Evolutionary conservation across 2,797 vertebrate species (phyloP), one percentile per base, ranked within the genome.

Genomic region (Benthosema pterotum): DNA sequence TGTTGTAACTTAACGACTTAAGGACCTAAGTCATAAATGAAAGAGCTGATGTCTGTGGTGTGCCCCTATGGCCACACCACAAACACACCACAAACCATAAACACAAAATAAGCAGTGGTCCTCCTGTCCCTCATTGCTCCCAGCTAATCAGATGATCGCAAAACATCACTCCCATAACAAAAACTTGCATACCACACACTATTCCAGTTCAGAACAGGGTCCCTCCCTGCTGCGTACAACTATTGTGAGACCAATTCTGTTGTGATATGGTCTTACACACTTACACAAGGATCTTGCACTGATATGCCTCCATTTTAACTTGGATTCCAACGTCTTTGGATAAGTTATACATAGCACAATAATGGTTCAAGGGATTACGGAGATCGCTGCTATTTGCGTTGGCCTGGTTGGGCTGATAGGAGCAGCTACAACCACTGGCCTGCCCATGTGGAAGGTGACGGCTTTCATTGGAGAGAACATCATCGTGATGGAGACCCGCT

Each of bases 401-500:
- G 73, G 94, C 2, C 79, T 94, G 1, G 16, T 94, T 0, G 96
- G 96, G 25, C 80, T 95, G 83, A 80, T 95, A 0, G 96, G 96
- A 0, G 94, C 90, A 0, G 72, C 95, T 1, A 92, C 95, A 3
- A 89, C 94, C 2, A 96, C 96, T 0, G 92, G 95, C 16, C 81
- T 99, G 94, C 97, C 98, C 0, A 98, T 97, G 85, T 99, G 97
- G 97, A 93, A 92, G 69, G 94, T 98, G 63, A 98, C 98, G 0
- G 95, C 97, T n/a, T 93, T 97, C 72, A 90, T 95, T 0, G 94
- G 89, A 0, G 91, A 87, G 75, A 96, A 97, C 83, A 96, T 99
- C 3, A 92, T 99, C 5, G 91, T 96, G 38, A 97, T 97, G 65
- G 97, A 99, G 75, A 95, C 84, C 0, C 77, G 93, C 54, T 99